Evolutionary conservation across 2,113 vertebrate species (phyloP), one percentile per base, ranked within the genome.

Genomic region (Tangachromis dhanisi): DNA sequence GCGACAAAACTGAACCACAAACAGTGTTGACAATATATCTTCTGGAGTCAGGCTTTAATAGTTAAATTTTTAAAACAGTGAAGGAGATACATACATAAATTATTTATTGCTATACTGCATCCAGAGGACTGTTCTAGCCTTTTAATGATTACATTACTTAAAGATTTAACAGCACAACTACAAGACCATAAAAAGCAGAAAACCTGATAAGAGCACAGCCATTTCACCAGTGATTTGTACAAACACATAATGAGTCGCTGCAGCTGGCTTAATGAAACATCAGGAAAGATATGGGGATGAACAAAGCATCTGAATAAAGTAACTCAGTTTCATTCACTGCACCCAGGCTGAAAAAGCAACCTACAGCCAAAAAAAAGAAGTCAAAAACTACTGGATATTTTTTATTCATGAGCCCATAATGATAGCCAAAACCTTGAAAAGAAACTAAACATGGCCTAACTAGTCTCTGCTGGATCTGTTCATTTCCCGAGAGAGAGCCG

Each of bases 371-470:
- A 76, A 49, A 26, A 63, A 47, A 71, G 5, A 47, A n/a, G 29
- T 47, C n/a, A 80, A 89, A 89, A 90, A 59, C 4, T 6, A 45
- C n/a, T 2, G 8, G 7, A n/a, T 81, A 63, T 61, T 80, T 91
- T 89, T 85, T 90, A 92, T 95, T 93, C 82, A 93, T 94, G 85
- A 91, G 38, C 13, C 33, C 4, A 12, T 86, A 85, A 92, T 92
- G 47, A 91, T 31, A 19, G 49, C 45, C 38, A 68, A 81, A 89
- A 92, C 79, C 92, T 81, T 89, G 76, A 92, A 88, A 91, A 86
- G 53, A 85, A 89, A 45, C 82, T 66, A 85, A 93, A 93, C 85
- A 86, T 16, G 40, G 51, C 63, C 55, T 63, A 91, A 91, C 88
- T 80, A 83, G 87, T 84, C 83, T 90, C 71, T 47, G n/a, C 29